These are phyloP conservation scores for Melanotaenia pygmaea DNA, from an alignment of 2,797 vertebrate genomes.

Conservation along the genomic window DNA sequence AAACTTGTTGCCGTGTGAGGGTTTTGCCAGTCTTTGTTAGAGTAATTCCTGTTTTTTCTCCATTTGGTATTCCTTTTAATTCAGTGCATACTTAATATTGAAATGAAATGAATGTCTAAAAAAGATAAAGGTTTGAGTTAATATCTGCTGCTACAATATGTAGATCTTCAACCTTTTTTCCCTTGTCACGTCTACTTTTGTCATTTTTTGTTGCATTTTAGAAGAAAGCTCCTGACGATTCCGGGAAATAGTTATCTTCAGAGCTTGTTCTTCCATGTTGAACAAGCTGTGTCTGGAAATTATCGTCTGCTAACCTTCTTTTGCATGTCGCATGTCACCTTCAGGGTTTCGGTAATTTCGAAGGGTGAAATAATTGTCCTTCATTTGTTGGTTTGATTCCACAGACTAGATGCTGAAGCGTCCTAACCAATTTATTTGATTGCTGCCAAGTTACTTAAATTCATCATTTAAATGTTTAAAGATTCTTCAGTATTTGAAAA, in stretches of 20 bases:
- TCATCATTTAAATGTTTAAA: conserved; percentile 22
- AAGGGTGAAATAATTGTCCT: neutral
- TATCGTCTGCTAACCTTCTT: conserved; percentile 28
- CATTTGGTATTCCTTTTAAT: neutral
- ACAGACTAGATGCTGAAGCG: no score
- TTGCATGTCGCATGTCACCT: conserved; percentile 23
- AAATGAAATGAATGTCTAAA: neutral
- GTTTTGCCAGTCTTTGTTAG: conserved; percentile 7
- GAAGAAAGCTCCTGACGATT: conserved; percentile 6
- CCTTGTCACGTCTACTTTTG: neutral
- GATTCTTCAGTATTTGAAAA: conserved; percentile 26
- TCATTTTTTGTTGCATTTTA: neutral
- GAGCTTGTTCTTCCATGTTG: conserved; percentile 11
- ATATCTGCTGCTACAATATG: neutral
- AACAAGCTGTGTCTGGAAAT: conserved; percentile 41
- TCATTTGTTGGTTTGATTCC: neutral
- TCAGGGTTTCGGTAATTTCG: no score
- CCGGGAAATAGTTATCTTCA: conserved; percentile 27
- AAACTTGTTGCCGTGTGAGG: conserved; percentile 42
- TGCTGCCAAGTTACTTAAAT: no score
- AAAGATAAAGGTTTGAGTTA: neutral
- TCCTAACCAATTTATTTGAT: no score
- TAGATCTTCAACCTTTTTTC: neutral
- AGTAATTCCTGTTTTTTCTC: neutral
- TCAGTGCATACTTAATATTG: neutral